These are phyloP conservation scores for Anoplopoma fimbria DNA, from an alignment of 2,113 vertebrate species.

Conservation along the genomic window DNA sequence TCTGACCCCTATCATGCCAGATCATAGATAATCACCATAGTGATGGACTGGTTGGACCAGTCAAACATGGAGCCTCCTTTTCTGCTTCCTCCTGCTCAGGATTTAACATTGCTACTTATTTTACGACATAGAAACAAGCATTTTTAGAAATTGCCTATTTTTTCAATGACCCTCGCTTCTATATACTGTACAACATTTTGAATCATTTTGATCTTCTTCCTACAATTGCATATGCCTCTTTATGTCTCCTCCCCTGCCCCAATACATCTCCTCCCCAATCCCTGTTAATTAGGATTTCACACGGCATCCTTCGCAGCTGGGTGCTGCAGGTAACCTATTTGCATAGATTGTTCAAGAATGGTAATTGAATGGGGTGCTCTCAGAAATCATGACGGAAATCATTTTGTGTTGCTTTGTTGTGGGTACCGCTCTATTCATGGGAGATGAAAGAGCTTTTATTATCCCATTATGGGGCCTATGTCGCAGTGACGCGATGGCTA, in stretches of 20 bases:
- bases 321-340: slow-evolving; percentile 67
- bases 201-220: background rate
- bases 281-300: slow-evolving; percentile 60
- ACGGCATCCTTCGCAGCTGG: slow-evolving; percentile 38
- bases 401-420: slow-evolving; percentile 73
- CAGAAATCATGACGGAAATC: slow-evolving; percentile 72
- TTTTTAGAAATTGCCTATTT: background rate
- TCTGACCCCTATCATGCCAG: slow-evolving; percentile 55
- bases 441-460: slow-evolving; percentile 78
- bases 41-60: slow-evolving; percentile 12
- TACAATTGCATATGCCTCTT: background rate
- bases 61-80: slow-evolving; percentile 10
- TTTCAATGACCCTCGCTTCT: background rate
- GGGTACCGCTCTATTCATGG: slow-evolving; percentile 65
- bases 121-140: background rate
- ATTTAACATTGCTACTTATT: background rate
- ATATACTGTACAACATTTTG: background rate
- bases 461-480: slow-evolving; percentile 76
- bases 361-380: slow-evolving; percentile 72
- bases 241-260: background rate
- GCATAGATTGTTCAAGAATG: slow-evolving; percentile 67
- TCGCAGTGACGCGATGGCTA: slow-evolving; percentile 58
- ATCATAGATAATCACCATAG: slow-evolving; percentile 55
- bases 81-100: background rate
- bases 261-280: slow-evolving; percentile 34